Conservation (phyloP, 2,113 vertebrate species). For the Dolichallabes microphthalmus region DNA sequence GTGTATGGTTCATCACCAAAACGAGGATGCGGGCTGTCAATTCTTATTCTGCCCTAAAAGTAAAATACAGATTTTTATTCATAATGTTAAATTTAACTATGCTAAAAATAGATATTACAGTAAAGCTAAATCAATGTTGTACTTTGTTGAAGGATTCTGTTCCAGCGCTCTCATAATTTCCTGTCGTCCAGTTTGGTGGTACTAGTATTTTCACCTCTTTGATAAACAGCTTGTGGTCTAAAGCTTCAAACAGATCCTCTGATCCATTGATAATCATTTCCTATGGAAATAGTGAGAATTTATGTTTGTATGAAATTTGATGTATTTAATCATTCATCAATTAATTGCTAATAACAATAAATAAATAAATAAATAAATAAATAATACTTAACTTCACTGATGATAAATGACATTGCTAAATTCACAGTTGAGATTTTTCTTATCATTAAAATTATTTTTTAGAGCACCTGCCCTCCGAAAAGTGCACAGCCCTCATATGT, state of each 20-base stretch:
- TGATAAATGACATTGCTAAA: neutral
- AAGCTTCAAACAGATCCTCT: conserved; percentile 66
- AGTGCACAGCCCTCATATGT: too few relatives aligned
- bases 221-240: conserved; percentile 67
- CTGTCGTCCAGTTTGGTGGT: conserved; percentile 61
- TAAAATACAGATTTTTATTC: neutral
- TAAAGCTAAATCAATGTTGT: neutral
- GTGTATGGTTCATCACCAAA: neutral
- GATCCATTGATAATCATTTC: conserved; percentile 70
- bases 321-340: neutral
- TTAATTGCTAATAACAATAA: too few relatives aligned
- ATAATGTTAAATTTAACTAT: neutral
- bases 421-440: too few relatives aligned
- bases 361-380: too few relatives aligned
- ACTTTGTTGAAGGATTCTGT: conserved; percentile 54
- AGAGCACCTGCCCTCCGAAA: too few relatives aligned
- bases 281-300: conserved; percentile 46
- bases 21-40: neutral
- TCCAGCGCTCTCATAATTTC: conserved; percentile 55
- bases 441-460: too few relatives aligned
- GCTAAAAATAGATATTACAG: neutral
- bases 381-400: neutral
- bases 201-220: conserved; percentile 69
- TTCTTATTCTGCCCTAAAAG: neutral
- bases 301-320: neutral